These are phyloP conservation scores for Centruroides sculpturatus DNA, from an alignment of 1,140 invertebrate genomes.

Conservation along the genomic window DNA sequence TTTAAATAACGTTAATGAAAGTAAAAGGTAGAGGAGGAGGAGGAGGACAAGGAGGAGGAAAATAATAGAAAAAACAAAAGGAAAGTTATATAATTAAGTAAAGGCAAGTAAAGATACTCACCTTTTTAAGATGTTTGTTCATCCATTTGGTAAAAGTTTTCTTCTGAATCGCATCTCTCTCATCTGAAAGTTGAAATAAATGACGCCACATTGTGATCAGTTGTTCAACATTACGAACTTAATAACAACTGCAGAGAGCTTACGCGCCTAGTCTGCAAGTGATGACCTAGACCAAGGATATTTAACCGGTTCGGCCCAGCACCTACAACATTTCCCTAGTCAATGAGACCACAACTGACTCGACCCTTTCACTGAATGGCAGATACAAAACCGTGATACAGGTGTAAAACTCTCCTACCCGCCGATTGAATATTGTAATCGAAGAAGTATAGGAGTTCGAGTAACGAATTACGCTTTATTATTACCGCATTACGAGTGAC, in stretches of 20 bases:
- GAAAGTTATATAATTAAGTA: no score
- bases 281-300: neutral
- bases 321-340: neutral
- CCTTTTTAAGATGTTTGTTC: constrained; percentile 99
- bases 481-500: no score
- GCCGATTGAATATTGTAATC: no score
- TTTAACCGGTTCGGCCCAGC: neutral
- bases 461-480: no score
- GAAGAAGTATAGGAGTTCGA: no score
- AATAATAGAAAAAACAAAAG: no score
- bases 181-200: constrained; percentile 51
- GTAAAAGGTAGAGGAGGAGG: no score
- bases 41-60: no score
- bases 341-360: neutral
- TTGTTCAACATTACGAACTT: neutral
- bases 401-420: no score
- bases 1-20: no score
- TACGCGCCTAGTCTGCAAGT: neutral
- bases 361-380: constrained; percentile 5
- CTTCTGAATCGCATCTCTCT: constrained; percentile 98
- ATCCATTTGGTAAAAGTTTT: constrained; percentile 99
- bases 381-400: no score
- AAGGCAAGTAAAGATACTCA: constrained; percentile 35
- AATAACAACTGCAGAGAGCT: neutral
- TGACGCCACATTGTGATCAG: constrained; percentile 29